These are phyloP conservation scores for Deroptyus accipitrinus DNA, from an alignment of 2,113 vertebrate genomes.

Conservation along the genomic window DNA sequence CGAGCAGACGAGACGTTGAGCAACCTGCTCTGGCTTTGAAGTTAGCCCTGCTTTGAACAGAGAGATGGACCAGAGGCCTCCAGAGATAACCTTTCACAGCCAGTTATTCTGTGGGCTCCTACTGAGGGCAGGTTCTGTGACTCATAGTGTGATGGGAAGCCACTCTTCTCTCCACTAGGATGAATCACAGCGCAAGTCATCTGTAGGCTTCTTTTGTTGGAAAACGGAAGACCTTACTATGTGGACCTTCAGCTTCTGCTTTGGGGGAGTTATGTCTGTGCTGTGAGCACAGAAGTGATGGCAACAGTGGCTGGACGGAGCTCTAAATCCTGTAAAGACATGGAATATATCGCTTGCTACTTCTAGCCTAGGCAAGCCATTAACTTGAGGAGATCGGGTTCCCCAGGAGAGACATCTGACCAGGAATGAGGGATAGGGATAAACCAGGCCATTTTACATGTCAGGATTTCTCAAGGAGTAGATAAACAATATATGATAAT, in stretches of 20 bases:
- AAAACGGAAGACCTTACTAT: background rate
- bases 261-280: background rate
- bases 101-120: background rate
- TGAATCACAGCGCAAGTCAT: constrained; percentile 7
- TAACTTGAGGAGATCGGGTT: background rate
- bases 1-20: fast-evolving
- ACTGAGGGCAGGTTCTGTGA: background rate
- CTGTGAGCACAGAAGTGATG: background rate
- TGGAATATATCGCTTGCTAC: background rate
- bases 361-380: background rate
- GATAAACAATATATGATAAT: background rate
- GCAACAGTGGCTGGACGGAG: background rate
- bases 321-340: background rate
- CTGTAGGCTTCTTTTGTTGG: background rate
- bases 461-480: background rate
- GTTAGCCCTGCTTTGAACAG: background rate
- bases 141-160: background rate
- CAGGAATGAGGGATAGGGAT: background rate
- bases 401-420: background rate
- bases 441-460: background rate
- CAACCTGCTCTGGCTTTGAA: background rate
- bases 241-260: background rate
- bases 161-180: background rate
- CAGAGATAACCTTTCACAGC: background rate
- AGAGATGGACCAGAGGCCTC: background rate